phyloP scores from a whole-genome alignment of 2,888 invertebrate genomes.

The Watsonalla cultraria region DNA sequence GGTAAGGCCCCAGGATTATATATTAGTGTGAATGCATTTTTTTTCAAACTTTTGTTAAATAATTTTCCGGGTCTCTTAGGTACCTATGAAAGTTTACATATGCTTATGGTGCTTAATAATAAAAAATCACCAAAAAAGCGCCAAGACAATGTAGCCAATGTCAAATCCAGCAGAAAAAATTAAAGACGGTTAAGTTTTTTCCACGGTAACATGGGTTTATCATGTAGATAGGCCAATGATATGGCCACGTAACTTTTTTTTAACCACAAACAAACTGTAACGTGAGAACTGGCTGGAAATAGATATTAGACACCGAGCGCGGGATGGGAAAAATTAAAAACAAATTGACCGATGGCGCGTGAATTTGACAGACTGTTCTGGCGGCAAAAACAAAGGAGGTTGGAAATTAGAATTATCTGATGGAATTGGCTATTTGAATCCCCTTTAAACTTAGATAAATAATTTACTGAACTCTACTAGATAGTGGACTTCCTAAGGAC shows the following conservation, averaged over 20 bases:
- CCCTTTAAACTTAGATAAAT: too few relatives aligned
- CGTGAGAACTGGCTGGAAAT: conserved; percentile 48
- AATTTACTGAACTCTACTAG: too few relatives aligned
- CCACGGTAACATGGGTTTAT: neutral
- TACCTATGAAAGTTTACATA: too few relatives aligned
- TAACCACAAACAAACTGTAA: conserved; percentile 35
- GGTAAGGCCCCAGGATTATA: too few relatives aligned
- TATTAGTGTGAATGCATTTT: too few relatives aligned
- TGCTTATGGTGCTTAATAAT: too few relatives aligned
- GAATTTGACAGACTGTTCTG: conserved; percentile 46
- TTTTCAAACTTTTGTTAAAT: too few relatives aligned
- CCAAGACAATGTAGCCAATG: neutral
- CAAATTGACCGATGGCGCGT: conserved; percentile 56
- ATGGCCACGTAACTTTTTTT: conserved; percentile 3
- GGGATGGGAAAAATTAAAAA: conserved; percentile 51
- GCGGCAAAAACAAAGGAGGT: conserved; percentile 47
- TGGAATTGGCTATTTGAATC: neutral
- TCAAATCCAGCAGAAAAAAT: neutral
- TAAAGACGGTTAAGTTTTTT: neutral
- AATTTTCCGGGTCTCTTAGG: too few relatives aligned
- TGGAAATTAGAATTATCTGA: conserved; percentile 13
- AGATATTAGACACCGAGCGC: conserved; percentile 39
- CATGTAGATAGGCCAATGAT: conserved; percentile 26
- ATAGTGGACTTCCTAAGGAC: too few relatives aligned
- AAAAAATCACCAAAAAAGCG: neutral